A percentile compares a stretch with the other conserved stretches of the same genome.
Evolutionary conservation across 1,140 invertebrate genomes (phyloP).

Genomic region (Ceratoteleas bidentatus): DNA sequence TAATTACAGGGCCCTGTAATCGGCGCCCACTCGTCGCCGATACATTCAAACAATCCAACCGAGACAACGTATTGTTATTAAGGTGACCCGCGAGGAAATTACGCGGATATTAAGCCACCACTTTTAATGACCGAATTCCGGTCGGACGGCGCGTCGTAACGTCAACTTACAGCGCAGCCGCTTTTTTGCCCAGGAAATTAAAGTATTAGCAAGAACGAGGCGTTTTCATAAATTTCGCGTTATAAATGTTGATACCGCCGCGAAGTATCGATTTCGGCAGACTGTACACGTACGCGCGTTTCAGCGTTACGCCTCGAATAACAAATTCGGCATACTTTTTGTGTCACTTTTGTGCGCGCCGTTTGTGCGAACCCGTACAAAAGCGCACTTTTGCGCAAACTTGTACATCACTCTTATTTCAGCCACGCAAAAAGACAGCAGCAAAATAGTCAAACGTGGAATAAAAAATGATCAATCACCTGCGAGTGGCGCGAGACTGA

Average conservation of each 20-base stretch:
- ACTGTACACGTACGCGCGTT: background rate
- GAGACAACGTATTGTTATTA: slow-evolving; percentile 34
- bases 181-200: slow-evolving; percentile 44
- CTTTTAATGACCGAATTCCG: slow-evolving; percentile 37
- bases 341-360: slow-evolving; percentile 10
- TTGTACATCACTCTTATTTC: slow-evolving; percentile 33
- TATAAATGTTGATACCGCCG: slow-evolving; percentile 11
- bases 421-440: slow-evolving; percentile 14
- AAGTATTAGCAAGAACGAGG: slow-evolving; percentile 16
- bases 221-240: slow-evolving; percentile 40
- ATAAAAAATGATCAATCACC: slow-evolving; percentile 48
- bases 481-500: slow-evolving; percentile 8
- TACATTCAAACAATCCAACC: slow-evolving; percentile 33
- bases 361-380: slow-evolving; percentile 10
- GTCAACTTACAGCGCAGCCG: background rate
- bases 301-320: slow-evolving; percentile 1
- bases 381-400: slow-evolving; percentile 31
- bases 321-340: slow-evolving; percentile 30
- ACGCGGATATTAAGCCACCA: slow-evolving; percentile 31
- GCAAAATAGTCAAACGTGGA: slow-evolving; percentile 19
- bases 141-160: slow-evolving; percentile 2
- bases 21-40: slow-evolving; percentile 8
- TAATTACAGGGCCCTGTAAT: slow-evolving; percentile 32
- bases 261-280: slow-evolving; percentile 8
- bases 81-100: slow-evolving; percentile 32